Conservation (phyloP, 2,888 invertebrate genomes). For the Syritta pipiens region DNA sequence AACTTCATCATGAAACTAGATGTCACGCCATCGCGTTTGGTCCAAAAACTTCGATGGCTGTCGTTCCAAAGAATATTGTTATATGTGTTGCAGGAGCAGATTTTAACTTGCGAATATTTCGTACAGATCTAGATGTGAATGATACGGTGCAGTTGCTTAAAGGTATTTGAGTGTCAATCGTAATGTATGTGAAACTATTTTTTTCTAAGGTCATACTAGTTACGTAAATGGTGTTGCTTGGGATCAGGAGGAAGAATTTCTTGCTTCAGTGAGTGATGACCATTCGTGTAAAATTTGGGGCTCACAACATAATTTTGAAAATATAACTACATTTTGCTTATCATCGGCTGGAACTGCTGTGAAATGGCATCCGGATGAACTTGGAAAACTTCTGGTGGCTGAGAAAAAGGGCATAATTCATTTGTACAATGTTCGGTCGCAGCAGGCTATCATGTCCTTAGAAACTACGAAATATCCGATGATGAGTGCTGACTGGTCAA, state of each 20-base stretch:
- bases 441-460: constrained; percentile 84
- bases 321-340: constrained; percentile 82
- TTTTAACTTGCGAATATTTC: constrained; percentile 81
- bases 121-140: constrained; percentile 81
- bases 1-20: constrained; percentile 81
- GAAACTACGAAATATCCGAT: constrained; percentile 83
- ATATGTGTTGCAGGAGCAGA: constrained; percentile 81
- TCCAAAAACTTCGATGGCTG: constrained; percentile 82
- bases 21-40: constrained; percentile 82
- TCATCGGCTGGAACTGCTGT: constrained; percentile 85
- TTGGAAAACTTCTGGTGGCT: constrained; percentile 86
- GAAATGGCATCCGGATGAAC: constrained; percentile 86
- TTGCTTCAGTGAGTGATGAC: constrained; percentile 89
- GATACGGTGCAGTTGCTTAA: constrained; percentile 78
- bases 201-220: constrained; percentile 81
- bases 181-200: not conserved
- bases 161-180: constrained; percentile 74
- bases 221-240: constrained; percentile 86
- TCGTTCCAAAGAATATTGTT: constrained; percentile 81
- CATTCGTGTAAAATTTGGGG: constrained; percentile 86
- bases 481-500: constrained; percentile 86
- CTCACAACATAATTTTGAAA: constrained; percentile 80
- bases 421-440: constrained; percentile 85
- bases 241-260: constrained; percentile 84
- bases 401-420: constrained; percentile 87